A percentile compares a stretch with the other conserved stretches of the same genome.
Evolutionary conservation across 1,140 invertebrate species (phyloP).

Genomic region (Oryctes rhinoceros): DNA sequence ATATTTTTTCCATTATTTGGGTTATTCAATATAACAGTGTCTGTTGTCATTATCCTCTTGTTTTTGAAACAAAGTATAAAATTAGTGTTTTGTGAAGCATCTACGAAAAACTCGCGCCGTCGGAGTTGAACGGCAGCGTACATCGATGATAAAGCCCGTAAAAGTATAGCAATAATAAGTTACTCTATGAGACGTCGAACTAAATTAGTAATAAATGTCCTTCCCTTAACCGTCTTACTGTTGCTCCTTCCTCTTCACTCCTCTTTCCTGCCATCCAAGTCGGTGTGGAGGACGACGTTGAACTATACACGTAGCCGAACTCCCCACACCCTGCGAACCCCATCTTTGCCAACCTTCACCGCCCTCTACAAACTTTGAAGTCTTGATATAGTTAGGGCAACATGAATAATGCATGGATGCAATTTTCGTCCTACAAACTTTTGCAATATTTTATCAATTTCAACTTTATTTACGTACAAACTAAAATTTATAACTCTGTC

Average conservation of each 20-base stretch:
- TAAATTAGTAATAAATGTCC: conserved; percentile 54
- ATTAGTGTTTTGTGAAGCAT: no score
- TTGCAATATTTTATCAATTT: conserved; percentile 63
- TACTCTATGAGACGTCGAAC: conserved; percentile 12
- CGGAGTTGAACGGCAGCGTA: not conserved
- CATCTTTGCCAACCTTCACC: conserved; percentile 39
- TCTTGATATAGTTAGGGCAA: conserved; percentile 62
- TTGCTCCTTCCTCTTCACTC: conserved; percentile 5
- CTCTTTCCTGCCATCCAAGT: not conserved
- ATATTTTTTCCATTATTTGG: no score
- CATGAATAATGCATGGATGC: conserved; percentile 63
- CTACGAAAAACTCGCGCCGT: no score
- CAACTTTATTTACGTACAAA: conserved; percentile 63
- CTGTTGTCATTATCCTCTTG: no score
- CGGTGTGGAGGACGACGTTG: conserved; percentile 30
- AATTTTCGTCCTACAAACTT: conserved; percentile 63
- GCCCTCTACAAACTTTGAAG: conserved; percentile 56
- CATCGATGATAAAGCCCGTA: not conserved
- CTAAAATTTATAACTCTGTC: conserved; percentile 62
- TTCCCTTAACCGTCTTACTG: conserved; percentile 43
- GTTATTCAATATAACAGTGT: not conserved
- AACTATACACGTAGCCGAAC: conserved; percentile 37
- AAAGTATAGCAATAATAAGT: not conserved
- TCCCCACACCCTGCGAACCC: conserved; percentile 43
- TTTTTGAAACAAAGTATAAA: no score